These are phyloP conservation scores for Eristalinus sepulchralis DNA, from an alignment of 2,888 invertebrate species.

Conservation along the genomic window DNA sequence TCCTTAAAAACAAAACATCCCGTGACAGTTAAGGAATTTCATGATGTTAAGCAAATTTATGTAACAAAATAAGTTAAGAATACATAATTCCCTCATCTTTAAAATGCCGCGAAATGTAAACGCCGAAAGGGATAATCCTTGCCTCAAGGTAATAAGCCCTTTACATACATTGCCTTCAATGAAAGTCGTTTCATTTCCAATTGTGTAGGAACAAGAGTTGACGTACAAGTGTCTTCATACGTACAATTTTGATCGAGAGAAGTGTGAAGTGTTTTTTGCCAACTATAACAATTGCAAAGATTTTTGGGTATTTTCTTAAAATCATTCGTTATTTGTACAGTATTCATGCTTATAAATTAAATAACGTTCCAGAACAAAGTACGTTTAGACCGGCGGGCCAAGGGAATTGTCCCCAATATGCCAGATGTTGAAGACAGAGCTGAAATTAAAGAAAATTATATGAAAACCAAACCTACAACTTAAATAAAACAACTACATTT, in stretches of 20 bases:
- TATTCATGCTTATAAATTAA: not conserved
- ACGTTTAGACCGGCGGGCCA: slow-evolving; percentile 83
- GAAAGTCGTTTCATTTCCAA: slow-evolving; percentile 5
- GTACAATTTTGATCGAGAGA: slow-evolving; percentile 85
- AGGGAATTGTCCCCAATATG: slow-evolving; percentile 85
- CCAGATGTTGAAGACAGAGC: slow-evolving; percentile 87
- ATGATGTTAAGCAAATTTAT: slow-evolving; percentile 25
- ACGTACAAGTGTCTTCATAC: slow-evolving; percentile 88
- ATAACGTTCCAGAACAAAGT: slow-evolving; percentile 83
- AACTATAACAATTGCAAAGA: slow-evolving; percentile 90
- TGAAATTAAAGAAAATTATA: slow-evolving; percentile 84
- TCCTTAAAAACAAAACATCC: not conserved
- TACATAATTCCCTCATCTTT: not conserved
- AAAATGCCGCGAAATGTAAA: slow-evolving; percentile 78
- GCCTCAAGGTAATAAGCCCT: slow-evolving; percentile 75
- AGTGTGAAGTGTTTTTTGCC: slow-evolving; percentile 86
- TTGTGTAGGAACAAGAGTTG: slow-evolving; percentile 86
- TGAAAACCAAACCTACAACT: slow-evolving; percentile 78
- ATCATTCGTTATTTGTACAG: not conserved
- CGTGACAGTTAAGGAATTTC: slow-evolving; percentile 19
- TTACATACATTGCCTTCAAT: not conserved
- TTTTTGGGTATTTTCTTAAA: slow-evolving; percentile 88
- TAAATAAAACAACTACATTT: slow-evolving; percentile 34
- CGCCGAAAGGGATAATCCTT: slow-evolving; percentile 79
- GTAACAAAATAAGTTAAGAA: slow-evolving; percentile 22